phyloP scores from a whole-genome alignment of 2,113 vertebrate genomes.

The Prochilodus magdalenae region DNA sequence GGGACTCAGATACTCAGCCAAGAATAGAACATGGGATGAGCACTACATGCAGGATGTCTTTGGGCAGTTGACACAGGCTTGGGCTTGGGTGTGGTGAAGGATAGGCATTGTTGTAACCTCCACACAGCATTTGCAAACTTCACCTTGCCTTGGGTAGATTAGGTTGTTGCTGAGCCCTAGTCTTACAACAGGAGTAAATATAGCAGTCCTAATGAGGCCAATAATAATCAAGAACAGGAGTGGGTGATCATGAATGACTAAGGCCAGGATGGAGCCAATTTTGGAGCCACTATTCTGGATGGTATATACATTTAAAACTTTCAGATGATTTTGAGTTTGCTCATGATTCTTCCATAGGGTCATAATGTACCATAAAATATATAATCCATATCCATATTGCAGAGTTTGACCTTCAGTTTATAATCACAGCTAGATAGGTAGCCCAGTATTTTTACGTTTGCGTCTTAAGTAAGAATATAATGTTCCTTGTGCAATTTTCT shows the following conservation, averaged over 20 bases:
- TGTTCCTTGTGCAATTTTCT: background rate
- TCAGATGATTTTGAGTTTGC: background rate
- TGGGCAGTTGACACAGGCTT: background rate
- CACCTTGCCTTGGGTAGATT: background rate
- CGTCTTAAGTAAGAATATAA: background rate
- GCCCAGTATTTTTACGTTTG: too few relatives aligned
- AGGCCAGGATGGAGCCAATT: background rate
- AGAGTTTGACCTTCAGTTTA: background rate
- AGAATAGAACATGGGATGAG: too few relatives aligned
- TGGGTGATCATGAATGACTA: background rate
- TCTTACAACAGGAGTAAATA: background rate
- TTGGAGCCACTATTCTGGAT: background rate
- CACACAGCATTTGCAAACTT: background rate
- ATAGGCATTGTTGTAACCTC: too few relatives aligned
- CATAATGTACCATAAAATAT: background rate
- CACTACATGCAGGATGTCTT: background rate
- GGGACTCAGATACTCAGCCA: too few relatives aligned
- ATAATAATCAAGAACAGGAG: background rate
- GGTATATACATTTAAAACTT: background rate
- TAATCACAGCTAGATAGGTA: background rate
- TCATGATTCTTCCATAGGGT: background rate
- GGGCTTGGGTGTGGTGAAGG: background rate
- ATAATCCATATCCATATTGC: background rate
- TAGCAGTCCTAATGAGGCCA: background rate
- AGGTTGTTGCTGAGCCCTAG: background rate